Base-by-base conservation (phyloP, 2,797 vertebrate genomes). In the Pagetopsis macropterus region DNA sequence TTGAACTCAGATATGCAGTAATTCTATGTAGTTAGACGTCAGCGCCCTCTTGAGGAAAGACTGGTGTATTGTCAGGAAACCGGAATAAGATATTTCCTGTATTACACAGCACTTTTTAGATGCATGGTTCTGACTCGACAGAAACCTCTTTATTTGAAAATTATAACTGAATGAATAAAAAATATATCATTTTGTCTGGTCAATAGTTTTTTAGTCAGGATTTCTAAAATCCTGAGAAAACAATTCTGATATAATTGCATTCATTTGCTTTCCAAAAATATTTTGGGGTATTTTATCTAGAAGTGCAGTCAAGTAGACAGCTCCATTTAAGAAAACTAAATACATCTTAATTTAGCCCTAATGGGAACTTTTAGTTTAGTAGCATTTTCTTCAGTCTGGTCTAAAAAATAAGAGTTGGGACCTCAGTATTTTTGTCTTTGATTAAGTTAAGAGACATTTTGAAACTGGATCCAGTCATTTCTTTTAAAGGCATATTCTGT, bases 401-500 rank as follows among this genome's bases (percentile, higher is more conserved):
- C 33, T 37, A 37, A 2, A 43, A 64, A 46, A 50, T 13, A 37
- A 74, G 60, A 57, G 7, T 9, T 21, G 7, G 12, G 8, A 51
- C 58, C 13, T 43, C 54, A 15, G 17, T 49, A 1, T 49, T 74
- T 66, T 77, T 49, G 45, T 56, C 49, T 68, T 41, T 41, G 31
- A 70, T 33, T 57, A 19, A 63, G n/a, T 61, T 46, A 72, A 61
- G 46, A 79, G 54, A n/a, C 19, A 46, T 68, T 75, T 77, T 50
- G 46, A 58, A 76, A 72, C 72, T 46, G 68, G 48, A 83, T 58
- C 54, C 84, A 87, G 76, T 58, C 50, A 57, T 48, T 55, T 78
- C 74, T 68, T 45, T 51, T 79, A 81, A 88, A 89, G 84, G 76
- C 85, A 87, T 83, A 68, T 87, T 84, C 82, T 85, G 79, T 89